These are phyloP conservation scores for Trichogramma pretiosum DNA, from an alignment of 1,140 invertebrate species.

Conservation along the genomic window DNA sequence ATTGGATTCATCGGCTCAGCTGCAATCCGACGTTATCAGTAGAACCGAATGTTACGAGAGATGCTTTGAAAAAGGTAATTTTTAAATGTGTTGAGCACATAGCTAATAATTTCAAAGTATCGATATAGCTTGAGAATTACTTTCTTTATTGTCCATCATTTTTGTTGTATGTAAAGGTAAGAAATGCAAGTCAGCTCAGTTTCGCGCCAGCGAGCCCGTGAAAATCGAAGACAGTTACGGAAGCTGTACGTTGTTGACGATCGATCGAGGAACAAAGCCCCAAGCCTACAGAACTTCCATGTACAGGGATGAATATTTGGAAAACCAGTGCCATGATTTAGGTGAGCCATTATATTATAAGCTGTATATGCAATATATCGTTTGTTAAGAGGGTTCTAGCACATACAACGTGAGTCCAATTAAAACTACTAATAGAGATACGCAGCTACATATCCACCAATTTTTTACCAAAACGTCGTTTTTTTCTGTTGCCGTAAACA, in stretches of 20 bases:
- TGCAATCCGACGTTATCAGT: constrained; percentile 19
- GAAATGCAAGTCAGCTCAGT: constrained; percentile 34
- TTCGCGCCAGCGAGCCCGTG: constrained; percentile 28
- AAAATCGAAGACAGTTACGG: constrained; percentile 26
- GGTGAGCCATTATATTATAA: constrained; percentile 26
- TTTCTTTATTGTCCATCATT: background rate
- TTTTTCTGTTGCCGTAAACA: too few relatives aligned
- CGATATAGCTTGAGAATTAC: too few relatives aligned
- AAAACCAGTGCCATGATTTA: constrained; percentile 40
- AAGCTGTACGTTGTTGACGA: constrained; percentile 27
- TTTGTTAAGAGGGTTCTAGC: background rate
- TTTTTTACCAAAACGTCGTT: too few relatives aligned
- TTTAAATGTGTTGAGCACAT: too few relatives aligned
- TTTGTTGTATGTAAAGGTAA: constrained; percentile 7
- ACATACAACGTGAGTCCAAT: background rate
- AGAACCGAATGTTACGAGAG: constrained; percentile 32
- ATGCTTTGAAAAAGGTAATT: constrained; percentile 31
- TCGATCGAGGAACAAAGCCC: constrained; percentile 31
- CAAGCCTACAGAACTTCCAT: constrained; percentile 36
- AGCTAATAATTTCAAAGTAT: too few relatives aligned
- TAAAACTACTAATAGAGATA: background rate
- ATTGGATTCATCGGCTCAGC: constrained; percentile 24
- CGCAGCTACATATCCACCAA: background rate
- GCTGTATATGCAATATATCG: background rate
- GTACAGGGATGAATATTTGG: constrained; percentile 41